These are phyloP conservation scores for Lingula anatina DNA, from an alignment of 2,888 invertebrate species.

Conservation along the genomic window DNA sequence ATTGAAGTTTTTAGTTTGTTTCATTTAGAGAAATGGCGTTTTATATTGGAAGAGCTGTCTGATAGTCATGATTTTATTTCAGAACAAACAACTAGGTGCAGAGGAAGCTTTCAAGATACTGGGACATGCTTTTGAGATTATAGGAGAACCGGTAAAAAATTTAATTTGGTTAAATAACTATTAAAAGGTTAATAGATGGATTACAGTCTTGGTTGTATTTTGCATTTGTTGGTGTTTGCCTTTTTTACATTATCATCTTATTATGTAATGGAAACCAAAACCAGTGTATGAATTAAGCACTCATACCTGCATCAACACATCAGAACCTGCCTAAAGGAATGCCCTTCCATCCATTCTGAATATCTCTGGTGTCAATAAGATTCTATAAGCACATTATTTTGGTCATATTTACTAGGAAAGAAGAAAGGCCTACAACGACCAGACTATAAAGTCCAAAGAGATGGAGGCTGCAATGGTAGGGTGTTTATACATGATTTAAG, in stretches of 20 bases:
- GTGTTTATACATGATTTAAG: background rate
- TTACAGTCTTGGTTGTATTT: too few relatives aligned
- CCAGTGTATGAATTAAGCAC: too few relatives aligned
- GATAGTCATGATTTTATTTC: too few relatives aligned
- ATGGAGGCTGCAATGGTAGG: conserved; percentile 45
- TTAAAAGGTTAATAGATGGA: too few relatives aligned
- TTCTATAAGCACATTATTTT: too few relatives aligned
- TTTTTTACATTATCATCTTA: background rate
- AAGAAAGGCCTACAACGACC: conserved; percentile 37
- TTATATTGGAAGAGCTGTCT: too few relatives aligned
- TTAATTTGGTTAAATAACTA: conserved; percentile 44
- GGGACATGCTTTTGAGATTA: conserved; percentile 90
- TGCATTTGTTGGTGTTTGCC: too few relatives aligned
- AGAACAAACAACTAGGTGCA: conserved; percentile 86
- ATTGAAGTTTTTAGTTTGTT: too few relatives aligned
- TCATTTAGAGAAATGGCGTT: too few relatives aligned
- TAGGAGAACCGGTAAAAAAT: conserved; percentile 64
- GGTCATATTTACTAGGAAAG: conserved; percentile 39
- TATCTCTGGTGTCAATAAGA: background rate
- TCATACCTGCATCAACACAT: too few relatives aligned
- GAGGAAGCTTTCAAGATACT: conserved; percentile 95
- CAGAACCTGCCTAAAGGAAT: too few relatives aligned
- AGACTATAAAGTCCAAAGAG: conserved; percentile 32
- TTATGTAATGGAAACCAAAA: too few relatives aligned
- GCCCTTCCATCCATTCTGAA: background rate